phyloP scores from a whole-genome alignment of 2,888 invertebrate species.

The Ectobius pallidus region DNA sequence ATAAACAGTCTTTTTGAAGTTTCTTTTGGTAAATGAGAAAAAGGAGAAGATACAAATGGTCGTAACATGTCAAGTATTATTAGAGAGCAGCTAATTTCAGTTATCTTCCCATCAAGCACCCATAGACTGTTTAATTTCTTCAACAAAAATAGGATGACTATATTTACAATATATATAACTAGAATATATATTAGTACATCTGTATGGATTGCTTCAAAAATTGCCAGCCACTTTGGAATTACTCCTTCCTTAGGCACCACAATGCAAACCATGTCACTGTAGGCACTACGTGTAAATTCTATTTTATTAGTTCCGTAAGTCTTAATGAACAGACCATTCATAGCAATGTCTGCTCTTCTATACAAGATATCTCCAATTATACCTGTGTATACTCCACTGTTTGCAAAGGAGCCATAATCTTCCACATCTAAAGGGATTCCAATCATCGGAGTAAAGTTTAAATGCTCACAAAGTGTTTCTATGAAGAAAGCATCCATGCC shows the following conservation, averaged over 20 bases:
- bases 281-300: not conserved
- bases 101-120: not conserved
- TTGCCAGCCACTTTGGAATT: constrained; percentile 12
- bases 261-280: constrained; percentile 1
- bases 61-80: not conserved
- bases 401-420: not conserved
- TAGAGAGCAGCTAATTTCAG: not conserved
- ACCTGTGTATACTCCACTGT: not conserved
- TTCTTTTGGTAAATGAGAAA: not conserved
- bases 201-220: not conserved
- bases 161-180: not conserved
- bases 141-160: not conserved
- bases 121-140: not conserved
- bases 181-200: not conserved
- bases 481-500: not conserved
- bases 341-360: not conserved
- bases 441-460: not conserved
- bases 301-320: not conserved
- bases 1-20: not conserved
- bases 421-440: not conserved
- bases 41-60: not conserved
- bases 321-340: constrained; percentile 14
- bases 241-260: constrained; percentile 1
- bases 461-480: not conserved
- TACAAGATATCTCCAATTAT: not conserved